Percentiles rank a stretch among this genome's conserved stretches.
phyloP scores from a whole-genome alignment of 2,888 invertebrate genomes.

The Pimpla rufipes region DNA sequence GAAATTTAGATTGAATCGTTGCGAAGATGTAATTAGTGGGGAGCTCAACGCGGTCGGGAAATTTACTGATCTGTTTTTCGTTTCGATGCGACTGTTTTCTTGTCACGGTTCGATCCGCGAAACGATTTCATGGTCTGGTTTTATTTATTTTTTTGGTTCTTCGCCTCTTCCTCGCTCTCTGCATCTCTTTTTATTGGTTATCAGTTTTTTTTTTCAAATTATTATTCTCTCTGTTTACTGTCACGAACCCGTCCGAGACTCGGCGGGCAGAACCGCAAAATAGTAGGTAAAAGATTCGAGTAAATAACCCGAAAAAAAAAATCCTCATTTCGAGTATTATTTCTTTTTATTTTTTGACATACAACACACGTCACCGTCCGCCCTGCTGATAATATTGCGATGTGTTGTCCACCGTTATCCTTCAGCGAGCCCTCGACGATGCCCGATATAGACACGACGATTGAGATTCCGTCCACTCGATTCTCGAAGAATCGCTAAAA shows the following conservation, averaged over 20 bases:
- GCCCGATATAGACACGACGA: slow-evolving; percentile 39
- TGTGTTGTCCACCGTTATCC: slow-evolving; percentile 55
- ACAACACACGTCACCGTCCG: slow-evolving; percentile 45
- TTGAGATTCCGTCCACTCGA: slow-evolving; percentile 18
- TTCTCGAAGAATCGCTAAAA: slow-evolving; percentile 7
- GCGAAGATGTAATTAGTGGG: not conserved
- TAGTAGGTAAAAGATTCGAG: slow-evolving; percentile 28
- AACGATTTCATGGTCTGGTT: not conserved
- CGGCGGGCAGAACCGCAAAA: slow-evolving; percentile 48
- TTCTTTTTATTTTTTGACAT: slow-evolving; percentile 36
- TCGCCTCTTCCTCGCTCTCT: slow-evolving; percentile 55
- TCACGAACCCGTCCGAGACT: slow-evolving; percentile 56
- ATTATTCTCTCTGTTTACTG: slow-evolving; percentile 84
- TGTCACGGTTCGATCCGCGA: slow-evolving; percentile 4
- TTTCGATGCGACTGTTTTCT: slow-evolving; percentile 12
- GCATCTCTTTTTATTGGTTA: slow-evolving; percentile 76
- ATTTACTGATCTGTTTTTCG: not conserved
- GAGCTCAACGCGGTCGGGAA: not conserved
- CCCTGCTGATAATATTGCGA: slow-evolving; percentile 52
- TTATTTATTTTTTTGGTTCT: slow-evolving; percentile 30
- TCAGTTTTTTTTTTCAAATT: slow-evolving; percentile 50
- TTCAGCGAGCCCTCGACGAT: slow-evolving; percentile 53
- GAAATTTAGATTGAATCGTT: slow-evolving; percentile 14
- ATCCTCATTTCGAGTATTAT: slow-evolving; percentile 12
- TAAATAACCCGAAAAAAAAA: slow-evolving; percentile 39